Base-by-base conservation (phyloP, 1,140 invertebrate genomes). In the Calliphora vicina region DNA sequence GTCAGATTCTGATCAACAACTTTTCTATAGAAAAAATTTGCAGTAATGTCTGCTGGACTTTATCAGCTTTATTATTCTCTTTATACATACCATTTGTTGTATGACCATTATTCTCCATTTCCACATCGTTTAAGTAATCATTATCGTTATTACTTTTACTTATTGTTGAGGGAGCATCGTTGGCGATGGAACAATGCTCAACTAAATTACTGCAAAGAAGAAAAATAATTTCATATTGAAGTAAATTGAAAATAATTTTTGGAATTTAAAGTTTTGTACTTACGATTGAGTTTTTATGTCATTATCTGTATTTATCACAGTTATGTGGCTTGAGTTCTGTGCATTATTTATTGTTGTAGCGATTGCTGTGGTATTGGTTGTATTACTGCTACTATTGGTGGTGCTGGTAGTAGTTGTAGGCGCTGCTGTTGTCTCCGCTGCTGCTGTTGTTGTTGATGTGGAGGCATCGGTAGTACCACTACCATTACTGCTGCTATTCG, bases 241-340 rank as follows among this genome's bases (percentile, higher is more conserved):
- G 8, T 3, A 82, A 80, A 78, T 10, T 25, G 23, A 72, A n/a
- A n/a, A n/a, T n/a, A n/a, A n/a, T n/a, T n/a, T n/a, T n/a, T n/a
- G n/a, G n/a, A n/a, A n/a, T n/a, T n/a, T n/a, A n/a, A n/a, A n/a
- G n/a, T n/a, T n/a, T n/a, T n/a, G n/a, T n/a, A 82, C 83, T 80
- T 72, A 84, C 83, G 76, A 72, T 73, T 45, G 26, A 78, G 42
- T 81, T 83, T 83, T 83, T 80, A 84, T 80, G 80, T 84, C 81
- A 83, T 84, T 86, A 85, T 84, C 84, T 84, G 82, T 84, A 86
- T 93, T 93, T 88, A 93, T 91, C 84, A 91, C 91, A 85, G 88
- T 85, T 85, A 93, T 88, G 71, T 80, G 85, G 83, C 35, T 85
- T 86, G 80, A 83, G 83, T 81, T 85, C 84, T 86, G 84, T 86